Evolutionary conservation across 2,113 vertebrate genomes (phyloP).

Genomic region (Hyperopisus bebe): DNA sequence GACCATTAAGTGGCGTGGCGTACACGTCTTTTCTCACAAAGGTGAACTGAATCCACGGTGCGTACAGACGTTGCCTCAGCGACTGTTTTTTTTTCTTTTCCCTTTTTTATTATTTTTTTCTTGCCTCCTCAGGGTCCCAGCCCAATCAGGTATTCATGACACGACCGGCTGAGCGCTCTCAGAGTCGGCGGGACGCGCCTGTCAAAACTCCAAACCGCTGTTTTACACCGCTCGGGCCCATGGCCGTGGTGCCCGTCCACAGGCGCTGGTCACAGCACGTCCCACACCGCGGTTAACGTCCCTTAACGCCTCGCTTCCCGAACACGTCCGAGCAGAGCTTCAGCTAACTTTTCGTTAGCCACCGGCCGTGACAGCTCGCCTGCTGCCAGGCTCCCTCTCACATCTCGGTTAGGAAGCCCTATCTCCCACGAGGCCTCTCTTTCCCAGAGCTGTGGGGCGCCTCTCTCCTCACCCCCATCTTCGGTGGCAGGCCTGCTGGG

Average conservation of each 20-base stretch:
- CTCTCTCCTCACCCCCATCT: neutral
- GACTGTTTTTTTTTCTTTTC: neutral
- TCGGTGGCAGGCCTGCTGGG: neutral
- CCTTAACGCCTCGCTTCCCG: neutral
- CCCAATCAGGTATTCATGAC: slow-evolving; percentile 1
- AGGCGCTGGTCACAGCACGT: neutral
- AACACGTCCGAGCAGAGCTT: neutral
- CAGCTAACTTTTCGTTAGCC: neutral
- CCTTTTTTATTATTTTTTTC: neutral
- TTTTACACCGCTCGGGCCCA: neutral
- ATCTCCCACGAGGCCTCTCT: neutral
- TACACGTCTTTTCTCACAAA: neutral
- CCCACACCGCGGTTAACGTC: neutral
- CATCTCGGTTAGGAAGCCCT: neutral
- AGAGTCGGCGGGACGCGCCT: neutral
- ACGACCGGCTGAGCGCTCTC: neutral
- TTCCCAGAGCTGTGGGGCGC: neutral
- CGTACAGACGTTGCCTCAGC: neutral
- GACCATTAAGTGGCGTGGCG: neutral
- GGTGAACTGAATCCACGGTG: neutral
- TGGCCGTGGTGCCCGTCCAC: neutral
- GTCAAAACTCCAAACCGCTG: neutral
- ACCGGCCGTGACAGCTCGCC: neutral
- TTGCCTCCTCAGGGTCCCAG: neutral
- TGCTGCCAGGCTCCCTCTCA: neutral